These are phyloP conservation scores for Petaurus breviceps DNA, from an alignment of 2,113 vertebrate species.

Conservation along the genomic window DNA sequence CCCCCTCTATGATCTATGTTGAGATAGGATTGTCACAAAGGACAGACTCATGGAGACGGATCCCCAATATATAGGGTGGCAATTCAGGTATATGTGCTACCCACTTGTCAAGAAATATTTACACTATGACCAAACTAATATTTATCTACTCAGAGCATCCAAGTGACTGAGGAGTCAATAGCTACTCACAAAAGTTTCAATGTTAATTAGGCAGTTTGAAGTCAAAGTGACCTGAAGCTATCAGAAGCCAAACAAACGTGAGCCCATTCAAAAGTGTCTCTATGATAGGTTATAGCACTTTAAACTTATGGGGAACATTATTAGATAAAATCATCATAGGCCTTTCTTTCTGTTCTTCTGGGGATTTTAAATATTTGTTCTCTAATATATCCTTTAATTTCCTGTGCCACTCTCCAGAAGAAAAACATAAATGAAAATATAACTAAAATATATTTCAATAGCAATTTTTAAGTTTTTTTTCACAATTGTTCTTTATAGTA, in stretches of 20 bases:
- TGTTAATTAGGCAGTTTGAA: constrained; percentile 83
- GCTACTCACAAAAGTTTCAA: constrained; percentile 83
- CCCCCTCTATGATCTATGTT: neutral
- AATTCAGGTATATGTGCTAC: constrained; percentile 75
- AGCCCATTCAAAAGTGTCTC: constrained; percentile 69
- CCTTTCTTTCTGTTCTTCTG: constrained; percentile 45
- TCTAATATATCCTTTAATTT: constrained; percentile 49
- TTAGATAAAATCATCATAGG: constrained; percentile 47
- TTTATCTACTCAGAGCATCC: constrained; percentile 83
- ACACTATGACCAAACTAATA: constrained; percentile 85
- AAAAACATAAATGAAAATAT: neutral
- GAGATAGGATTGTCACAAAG: constrained; percentile 67
- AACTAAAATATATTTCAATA: neutral
- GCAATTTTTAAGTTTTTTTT: neutral
- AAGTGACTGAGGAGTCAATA: constrained; percentile 85
- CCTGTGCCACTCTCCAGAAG: constrained; percentile 33
- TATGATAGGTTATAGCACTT: constrained; percentile 44
- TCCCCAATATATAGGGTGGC: constrained; percentile 64
- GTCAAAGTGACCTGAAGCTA: constrained; percentile 82
- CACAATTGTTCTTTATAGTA: neutral
- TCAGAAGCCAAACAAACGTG: constrained; percentile 77
- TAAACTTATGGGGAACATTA: constrained; percentile 69
- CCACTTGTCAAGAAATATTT: constrained; percentile 75
- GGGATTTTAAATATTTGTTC: constrained; percentile 41
- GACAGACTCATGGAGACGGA: too few relatives aligned